Evolutionary conservation across 2,888 invertebrate species (phyloP), one percentile per base, ranked within the genome.

Genomic region (Gastrophysa polygoni): DNA sequence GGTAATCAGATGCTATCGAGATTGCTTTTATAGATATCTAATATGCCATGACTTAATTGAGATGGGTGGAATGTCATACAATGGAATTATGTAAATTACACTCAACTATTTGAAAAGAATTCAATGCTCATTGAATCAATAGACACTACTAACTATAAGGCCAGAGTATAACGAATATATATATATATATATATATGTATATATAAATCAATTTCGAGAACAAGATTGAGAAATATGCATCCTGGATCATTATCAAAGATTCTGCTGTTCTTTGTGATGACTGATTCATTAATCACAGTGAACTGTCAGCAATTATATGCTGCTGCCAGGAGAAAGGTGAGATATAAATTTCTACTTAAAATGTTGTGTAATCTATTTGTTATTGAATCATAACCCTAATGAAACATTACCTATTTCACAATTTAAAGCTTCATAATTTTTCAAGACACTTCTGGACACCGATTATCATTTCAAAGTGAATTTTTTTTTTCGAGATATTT

Each of bases 291-390:
- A 6, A 48, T 47, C 28, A 28, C 55, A 11, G 51, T 56, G 28
- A 59, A 59, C 49, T 63, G 63, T 43, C 63, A 63, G 20, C 63
- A 63, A 21, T 59, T 28, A n/a, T 1, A 20, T 1, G 46, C 29
- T 10, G 49, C 38, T 1, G 51, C 46, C 16, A 21, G 38, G 17
- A 47, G 17, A 18, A 63, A 51, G 43, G 63, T 63, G 17, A 63
- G 63, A 3, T n/a, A n/a, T n/a, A n/a, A n/a, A n/a, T n/a, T n/a
- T n/a, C n/a, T n/a, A n/a, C n/a, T n/a, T n/a, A n/a, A n/a, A n/a
- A n/a, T n/a, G n/a, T n/a, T n/a, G n/a, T n/a, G n/a, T n/a, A n/a
- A n/a, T n/a, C n/a, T 44, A 24, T 48, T 21, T 24, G 48, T 48
- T 32, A 11, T 32, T 2, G 3, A 32, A 32, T 32, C 6, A 32